phyloP scores from a whole-genome alignment of 64 coral and sea anemone species.

The Exaiptasia diaphana region DNA sequence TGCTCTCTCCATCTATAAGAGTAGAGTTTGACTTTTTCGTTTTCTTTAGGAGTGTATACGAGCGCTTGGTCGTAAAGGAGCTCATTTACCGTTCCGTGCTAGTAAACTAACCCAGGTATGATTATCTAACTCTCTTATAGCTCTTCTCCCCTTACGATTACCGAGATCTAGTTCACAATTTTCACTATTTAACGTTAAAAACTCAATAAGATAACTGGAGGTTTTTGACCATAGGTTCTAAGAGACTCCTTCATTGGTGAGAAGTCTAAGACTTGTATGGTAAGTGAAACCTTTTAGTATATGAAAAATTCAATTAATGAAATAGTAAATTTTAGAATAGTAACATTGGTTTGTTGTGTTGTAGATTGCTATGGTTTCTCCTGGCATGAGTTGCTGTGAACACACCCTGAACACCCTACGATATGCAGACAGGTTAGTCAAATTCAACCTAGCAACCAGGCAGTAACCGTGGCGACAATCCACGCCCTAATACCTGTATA shows the following conservation, averaged over 20 bases:
- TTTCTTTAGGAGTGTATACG: conserved; percentile 82
- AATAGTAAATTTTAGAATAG: background rate
- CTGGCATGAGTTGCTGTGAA: conserved; percentile 90
- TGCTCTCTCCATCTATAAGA: too few species aligned
- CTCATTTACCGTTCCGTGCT: conserved; percentile 92
- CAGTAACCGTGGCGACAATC: background rate
- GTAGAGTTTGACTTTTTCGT: too few species aligned
- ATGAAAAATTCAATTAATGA: background rate
- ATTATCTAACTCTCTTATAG: background rate
- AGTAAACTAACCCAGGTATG: conserved; percentile 96
- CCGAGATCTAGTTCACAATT: background rate
- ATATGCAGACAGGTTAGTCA: conserved; percentile 86
- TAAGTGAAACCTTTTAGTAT: conserved; percentile 1
- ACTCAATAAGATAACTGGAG: background rate
- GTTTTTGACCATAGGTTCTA: conserved; percentile 64
- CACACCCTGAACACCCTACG: conserved; percentile 94
- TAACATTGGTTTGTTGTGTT: background rate
- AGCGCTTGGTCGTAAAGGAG: conserved; percentile 90
- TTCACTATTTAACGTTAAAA: background rate
- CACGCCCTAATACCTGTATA: too few species aligned
- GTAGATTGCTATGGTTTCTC: conserved; percentile 97
- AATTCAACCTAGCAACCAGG: background rate
- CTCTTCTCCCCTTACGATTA: background rate
- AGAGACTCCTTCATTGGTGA: conserved; percentile 98
- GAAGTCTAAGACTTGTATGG: conserved; percentile 99